Evolutionary conservation across 1,140 invertebrate genomes (phyloP), one percentile per base, ranked within the genome.

Genomic region (Ceratosolen fusciceps): DNA sequence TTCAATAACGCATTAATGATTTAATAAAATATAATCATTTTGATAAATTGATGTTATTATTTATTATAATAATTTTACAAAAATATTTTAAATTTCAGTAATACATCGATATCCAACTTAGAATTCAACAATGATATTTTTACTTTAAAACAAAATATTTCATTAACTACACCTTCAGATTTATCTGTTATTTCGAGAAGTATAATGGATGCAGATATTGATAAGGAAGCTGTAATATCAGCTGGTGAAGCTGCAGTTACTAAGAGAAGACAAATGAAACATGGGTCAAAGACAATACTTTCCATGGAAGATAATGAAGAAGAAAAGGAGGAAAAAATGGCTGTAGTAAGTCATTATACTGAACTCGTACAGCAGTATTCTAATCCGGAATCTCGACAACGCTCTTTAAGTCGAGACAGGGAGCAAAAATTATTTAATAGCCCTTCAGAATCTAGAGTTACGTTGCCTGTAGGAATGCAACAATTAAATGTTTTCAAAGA

Each of bases 291-390:
- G 79, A 90, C 86, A 84, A 90, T 88, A 65, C 90, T 87, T 83
- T 90, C 85, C 14, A 81, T 90, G 74, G 93, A 95, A 80, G 91
- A 87, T 84, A 90, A 84, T 60, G 85, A 91, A 81, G 93, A 95
- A 81, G 93, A 93, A 85, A 88, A 93, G 0, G 93, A 93, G 85
- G 94, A 87, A 19, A 84, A 86, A 62, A 85, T 87, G 84, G 89
- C 94, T 1, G 92, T 95, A 0, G 93, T 95, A 24, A 94, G 95
- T 89, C 94, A 95, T 85, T 96, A 96, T 81, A 94, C 94, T 26
- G 95, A 95, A 85, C 93, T 96, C 75, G 94, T 96, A 2, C 79
- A 82, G 79, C 67, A 81, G 10, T 85, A 84, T 80, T 75, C 79
- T 39, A 82, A 58, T 43, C 68, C 73, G 0, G 77, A 73, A 47